These are phyloP conservation scores for Phasianus colchicus DNA, from an alignment of 2,113 vertebrate genomes.

Conservation along the genomic window DNA sequence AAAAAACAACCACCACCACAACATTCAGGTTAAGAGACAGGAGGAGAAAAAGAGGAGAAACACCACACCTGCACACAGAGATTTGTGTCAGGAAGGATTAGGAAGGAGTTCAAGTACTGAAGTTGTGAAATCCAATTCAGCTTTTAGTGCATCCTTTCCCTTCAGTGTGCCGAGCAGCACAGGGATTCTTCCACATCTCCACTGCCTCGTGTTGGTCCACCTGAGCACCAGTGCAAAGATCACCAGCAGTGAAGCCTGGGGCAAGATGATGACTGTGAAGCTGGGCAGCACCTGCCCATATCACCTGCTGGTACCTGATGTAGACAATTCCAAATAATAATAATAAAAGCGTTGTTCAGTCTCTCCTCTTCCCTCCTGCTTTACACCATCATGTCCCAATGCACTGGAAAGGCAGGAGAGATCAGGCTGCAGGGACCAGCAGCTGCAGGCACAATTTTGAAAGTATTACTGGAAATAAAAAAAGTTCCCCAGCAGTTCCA, in stretches of 20 bases:
- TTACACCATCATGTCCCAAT: rapidly evolving
- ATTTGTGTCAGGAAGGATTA: background rate
- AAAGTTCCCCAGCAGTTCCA: background rate
- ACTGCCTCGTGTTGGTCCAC: background rate
- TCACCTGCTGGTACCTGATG: background rate
- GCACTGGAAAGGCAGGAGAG: background rate
- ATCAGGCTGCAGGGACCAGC: background rate
- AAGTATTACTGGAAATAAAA: background rate
- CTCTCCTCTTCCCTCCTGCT: background rate
- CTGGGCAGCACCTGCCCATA: background rate
- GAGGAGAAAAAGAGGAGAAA: background rate
- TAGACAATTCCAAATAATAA: background rate
- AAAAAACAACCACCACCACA: background rate
- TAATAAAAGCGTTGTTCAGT: background rate
- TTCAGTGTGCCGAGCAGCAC: background rate
- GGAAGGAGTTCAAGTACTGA: background rate
- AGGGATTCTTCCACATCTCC: background rate
- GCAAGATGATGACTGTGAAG: background rate
- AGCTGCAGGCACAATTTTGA: background rate
- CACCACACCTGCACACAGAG: background rate
- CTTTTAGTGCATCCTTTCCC: background rate
- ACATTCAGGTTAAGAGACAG: background rate
- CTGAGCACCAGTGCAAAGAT: background rate
- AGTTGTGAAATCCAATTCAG: background rate
- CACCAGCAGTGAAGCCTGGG: background rate